These are phyloP conservation scores for Lithophane ornitopus DNA, from an alignment of 2,888 invertebrate genomes.

Conservation along the genomic window DNA sequence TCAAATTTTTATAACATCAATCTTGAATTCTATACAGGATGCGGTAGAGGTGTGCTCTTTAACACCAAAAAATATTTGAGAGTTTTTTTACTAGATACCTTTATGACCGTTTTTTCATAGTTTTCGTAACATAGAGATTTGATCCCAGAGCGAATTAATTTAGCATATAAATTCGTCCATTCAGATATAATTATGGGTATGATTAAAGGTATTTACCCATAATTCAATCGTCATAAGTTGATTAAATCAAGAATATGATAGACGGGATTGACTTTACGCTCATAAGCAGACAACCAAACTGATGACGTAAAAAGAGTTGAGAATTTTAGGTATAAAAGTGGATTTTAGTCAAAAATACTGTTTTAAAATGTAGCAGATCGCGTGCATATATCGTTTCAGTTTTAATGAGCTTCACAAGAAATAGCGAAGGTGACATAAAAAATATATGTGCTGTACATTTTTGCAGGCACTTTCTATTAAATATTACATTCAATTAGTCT, in stretches of 20 bases:
- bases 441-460: slow-evolving; percentile 34
- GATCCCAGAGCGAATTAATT: neutral
- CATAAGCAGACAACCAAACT: neutral
- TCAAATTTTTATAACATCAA: neutral
- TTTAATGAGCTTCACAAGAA: slow-evolving; percentile 50
- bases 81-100: neutral
- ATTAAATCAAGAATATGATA: neutral
- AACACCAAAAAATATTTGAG: neutral
- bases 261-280: neutral
- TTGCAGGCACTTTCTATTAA: slow-evolving; percentile 29
- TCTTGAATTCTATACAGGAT: neutral
- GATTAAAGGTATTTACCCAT: neutral
- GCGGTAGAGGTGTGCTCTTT: neutral
- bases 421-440: slow-evolving; percentile 45
- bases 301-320: neutral
- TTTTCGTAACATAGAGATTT: neutral
- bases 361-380: slow-evolving; percentile 37
- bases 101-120: neutral
- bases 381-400: slow-evolving; percentile 46
- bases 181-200: neutral
- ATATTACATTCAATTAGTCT: slow-evolving; percentile 32
- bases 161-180: neutral
- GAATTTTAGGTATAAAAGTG: neutral
- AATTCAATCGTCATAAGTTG: neutral
- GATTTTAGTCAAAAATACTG: neutral